Evolutionary conservation across 2,888 invertebrate species (phyloP).

Genomic region (Brenthis ino): DNA sequence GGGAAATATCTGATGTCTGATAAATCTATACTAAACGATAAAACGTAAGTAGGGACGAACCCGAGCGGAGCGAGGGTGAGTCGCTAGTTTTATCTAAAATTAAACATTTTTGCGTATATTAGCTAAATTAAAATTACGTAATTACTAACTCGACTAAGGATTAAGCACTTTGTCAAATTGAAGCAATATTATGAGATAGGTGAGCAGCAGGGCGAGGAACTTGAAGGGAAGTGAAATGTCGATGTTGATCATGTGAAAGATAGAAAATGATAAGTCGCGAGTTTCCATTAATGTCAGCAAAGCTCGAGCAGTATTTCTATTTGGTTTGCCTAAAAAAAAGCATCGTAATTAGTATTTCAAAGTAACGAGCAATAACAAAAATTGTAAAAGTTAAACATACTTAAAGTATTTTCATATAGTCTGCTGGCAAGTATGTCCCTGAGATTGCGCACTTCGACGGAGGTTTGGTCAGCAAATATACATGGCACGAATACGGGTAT

Average conservation of each 20-base stretch:
- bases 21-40: no score
- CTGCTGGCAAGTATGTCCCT: conserved; percentile 42
- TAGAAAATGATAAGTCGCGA: conserved; percentile 61
- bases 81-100: no score
- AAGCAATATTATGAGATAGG: conserved; percentile 66
- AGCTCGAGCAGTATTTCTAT: conserved; percentile 59
- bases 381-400: conserved; percentile 16
- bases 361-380: not conserved
- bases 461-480: conserved; percentile 6
- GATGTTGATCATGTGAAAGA: conserved; percentile 65
- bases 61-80: no score
- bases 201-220: conserved; percentile 59
- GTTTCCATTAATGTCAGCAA: conserved; percentile 62
- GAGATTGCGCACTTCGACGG: conserved; percentile 2
- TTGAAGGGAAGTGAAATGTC: conserved; percentile 67
- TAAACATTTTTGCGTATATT: no score
- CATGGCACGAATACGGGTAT: conserved; percentile 15
- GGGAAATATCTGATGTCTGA: no score
- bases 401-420: conserved; percentile 62
- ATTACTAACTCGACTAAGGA: not conserved
- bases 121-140: not conserved
- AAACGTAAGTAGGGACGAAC: no score
- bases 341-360: not conserved
- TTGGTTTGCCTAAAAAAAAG: conserved; percentile 55
- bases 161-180: conserved; percentile 59